A percentile compares a stretch with the other conserved stretches of the same genome.
Evolutionary conservation across 1,140 invertebrate species (phyloP).

Genomic region (Hydropsyche tenuis): DNA sequence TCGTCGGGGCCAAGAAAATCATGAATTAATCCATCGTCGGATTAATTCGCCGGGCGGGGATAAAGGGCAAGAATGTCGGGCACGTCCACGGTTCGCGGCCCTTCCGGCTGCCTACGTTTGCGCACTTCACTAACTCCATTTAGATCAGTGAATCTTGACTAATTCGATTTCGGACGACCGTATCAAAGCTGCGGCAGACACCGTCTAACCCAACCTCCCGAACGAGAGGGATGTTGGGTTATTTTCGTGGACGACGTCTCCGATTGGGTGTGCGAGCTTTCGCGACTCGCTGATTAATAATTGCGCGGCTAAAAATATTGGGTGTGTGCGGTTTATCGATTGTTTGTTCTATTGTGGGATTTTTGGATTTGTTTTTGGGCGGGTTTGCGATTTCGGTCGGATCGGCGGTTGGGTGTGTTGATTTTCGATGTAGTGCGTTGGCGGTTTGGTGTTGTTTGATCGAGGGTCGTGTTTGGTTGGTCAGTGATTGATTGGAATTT

Average conservation of each 20-base stretch:
- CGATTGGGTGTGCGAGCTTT: no score
- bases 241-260: neutral
- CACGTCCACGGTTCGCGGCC: neutral
- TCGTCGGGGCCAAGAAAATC: neutral
- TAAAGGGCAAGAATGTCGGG: neutral
- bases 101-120: conserved; percentile 31
- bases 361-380: no score
- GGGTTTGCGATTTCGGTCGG: no score
- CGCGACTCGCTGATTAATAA: neutral
- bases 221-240: neutral
- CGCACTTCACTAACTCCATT: conserved; percentile 38
- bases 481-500: no score
- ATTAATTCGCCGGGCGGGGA: conserved; percentile 19
- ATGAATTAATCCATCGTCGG: conserved; percentile 3
- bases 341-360: no score
- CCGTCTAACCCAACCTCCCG: neutral
- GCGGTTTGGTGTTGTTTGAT: no score
- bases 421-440: no score
- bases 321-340: no score
- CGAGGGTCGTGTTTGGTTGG: no score
- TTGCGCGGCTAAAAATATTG: neutral
- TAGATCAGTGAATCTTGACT: conserved; percentile 42
- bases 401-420: no score
- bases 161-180: conserved; percentile 37
- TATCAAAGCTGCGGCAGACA: conserved; percentile 3